These are phyloP conservation scores for Acleris holmiana DNA, from an alignment of 2,888 invertebrate species.

Conservation along the genomic window DNA sequence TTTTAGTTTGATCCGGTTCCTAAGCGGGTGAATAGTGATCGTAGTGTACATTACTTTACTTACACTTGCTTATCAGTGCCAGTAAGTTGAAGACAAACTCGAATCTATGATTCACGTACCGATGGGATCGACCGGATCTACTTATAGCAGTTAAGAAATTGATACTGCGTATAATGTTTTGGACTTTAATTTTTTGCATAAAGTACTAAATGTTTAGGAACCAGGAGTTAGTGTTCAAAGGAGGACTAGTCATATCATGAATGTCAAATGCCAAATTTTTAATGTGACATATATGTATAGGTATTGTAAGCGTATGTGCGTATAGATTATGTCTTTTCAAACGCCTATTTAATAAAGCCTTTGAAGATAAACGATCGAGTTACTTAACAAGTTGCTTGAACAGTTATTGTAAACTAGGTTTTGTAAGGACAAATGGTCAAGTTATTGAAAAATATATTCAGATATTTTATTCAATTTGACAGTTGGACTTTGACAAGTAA, in stretches of 20 bases:
- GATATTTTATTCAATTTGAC: slow-evolving; percentile 3
- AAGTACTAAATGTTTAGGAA: slow-evolving; percentile 7
- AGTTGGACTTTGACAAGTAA: slow-evolving; percentile 1
- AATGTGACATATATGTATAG: slow-evolving; percentile 47
- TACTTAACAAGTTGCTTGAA: slow-evolving; percentile 8
- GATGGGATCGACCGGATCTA: too few relatives aligned
- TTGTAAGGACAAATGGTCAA: slow-evolving; percentile 4
- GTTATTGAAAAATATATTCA: not conserved
- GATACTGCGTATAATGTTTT: too few relatives aligned
- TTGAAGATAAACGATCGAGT: not conserved
- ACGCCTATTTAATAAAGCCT: slow-evolving; percentile 22
- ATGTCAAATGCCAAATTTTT: slow-evolving; percentile 67
- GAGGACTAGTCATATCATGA: slow-evolving; percentile 49
- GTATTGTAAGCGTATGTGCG: slow-evolving; percentile 40
- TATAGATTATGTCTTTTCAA: slow-evolving; percentile 41
- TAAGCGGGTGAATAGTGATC: slow-evolving; percentile 1
- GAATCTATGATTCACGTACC: too few relatives aligned
- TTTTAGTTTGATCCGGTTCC: slow-evolving; percentile 39
- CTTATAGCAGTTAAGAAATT: too few relatives aligned
- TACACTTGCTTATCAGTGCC: too few relatives aligned
- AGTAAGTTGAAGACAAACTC: too few relatives aligned
- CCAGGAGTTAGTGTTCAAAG: slow-evolving; percentile 36
- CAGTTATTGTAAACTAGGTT: slow-evolving; percentile 24
- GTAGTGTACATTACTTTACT: not conserved
- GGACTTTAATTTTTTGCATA: not conserved